A percentile compares a stretch with the other conserved stretches of the same genome.
Conservation (phyloP, 2,797 vertebrate genomes). For the Echiichthys vipera region DNA sequence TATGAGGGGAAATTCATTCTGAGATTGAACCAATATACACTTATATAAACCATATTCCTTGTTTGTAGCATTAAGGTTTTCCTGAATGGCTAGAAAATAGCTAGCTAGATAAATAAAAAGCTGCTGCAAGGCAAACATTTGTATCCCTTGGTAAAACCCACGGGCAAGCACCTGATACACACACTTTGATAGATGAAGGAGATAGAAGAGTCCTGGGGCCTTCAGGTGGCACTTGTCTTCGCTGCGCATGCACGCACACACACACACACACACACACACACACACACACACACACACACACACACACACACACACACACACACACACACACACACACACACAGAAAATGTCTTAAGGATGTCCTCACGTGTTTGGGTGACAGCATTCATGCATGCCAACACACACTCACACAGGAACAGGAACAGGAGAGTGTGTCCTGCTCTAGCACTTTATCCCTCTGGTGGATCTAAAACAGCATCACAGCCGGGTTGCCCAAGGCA, state of each 20-base stretch:
- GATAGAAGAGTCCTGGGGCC: constrained; percentile 35
- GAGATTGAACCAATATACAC: neutral
- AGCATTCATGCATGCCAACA: no score
- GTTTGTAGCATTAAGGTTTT: neutral
- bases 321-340: neutral
- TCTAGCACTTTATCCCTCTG: constrained; percentile 37
- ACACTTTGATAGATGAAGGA: constrained; percentile 23
- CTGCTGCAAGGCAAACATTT: constrained; percentile 28
- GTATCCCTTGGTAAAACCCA: constrained; percentile 31
- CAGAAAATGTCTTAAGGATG: no score
- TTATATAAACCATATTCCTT: neutral
- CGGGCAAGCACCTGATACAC: constrained; percentile 49
- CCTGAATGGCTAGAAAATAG: neutral
- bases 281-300: neutral
- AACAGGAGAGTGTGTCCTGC: constrained; percentile 35
- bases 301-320: neutral
- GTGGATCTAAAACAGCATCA: constrained; percentile 48
- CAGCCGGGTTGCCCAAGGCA: constrained; percentile 51
- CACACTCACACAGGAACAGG: neutral
- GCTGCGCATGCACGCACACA: neutral
- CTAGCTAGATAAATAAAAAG: neutral
- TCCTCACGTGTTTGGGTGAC: no score
- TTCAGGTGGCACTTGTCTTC: no score
- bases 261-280: neutral
- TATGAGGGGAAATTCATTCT: neutral